Evolutionary conservation across 2,888 invertebrate species (phyloP).

Genomic region (Mimas tiliae): DNA sequence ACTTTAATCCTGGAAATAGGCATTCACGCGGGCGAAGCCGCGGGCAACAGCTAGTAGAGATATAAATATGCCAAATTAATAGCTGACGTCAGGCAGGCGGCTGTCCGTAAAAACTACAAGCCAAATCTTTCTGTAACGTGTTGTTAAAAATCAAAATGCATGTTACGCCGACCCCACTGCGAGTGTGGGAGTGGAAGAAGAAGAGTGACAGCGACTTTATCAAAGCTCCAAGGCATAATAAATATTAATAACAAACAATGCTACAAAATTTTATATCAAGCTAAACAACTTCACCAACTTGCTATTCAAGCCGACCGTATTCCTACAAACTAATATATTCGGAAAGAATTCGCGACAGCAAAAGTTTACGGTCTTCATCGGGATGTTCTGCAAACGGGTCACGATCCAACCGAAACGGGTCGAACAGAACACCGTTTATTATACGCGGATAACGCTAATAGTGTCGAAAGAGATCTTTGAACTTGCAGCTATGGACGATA

Average conservation of each 20-base stretch:
- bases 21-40: too few species aligned
- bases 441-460: slow-evolving; percentile 47
- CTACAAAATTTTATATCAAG: background rate
- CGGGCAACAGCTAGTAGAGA: too few species aligned
- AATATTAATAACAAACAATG: background rate
- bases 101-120: too few species aligned
- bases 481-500: slow-evolving; percentile 22
- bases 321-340: slow-evolving; percentile 7
- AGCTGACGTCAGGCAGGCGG: too few species aligned
- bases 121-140: too few species aligned
- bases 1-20: too few species aligned
- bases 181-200: too few species aligned
- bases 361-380: slow-evolving; percentile 41
- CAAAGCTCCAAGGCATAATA: too few species aligned
- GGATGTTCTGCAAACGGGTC: slow-evolving; percentile 49
- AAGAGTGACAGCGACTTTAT: too few species aligned
- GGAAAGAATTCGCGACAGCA: slow-evolving; percentile 1
- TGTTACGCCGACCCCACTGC: too few species aligned
- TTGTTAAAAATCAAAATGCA: too few species aligned
- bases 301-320: background rate
- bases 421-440: slow-evolving; percentile 45
- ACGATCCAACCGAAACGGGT: slow-evolving; percentile 44
- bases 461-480: slow-evolving; percentile 40
- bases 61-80: too few species aligned
- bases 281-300: background rate